phyloP scores from a whole-genome alignment of 1,140 invertebrate species.

The Meloidogyne floridensis region DNA sequence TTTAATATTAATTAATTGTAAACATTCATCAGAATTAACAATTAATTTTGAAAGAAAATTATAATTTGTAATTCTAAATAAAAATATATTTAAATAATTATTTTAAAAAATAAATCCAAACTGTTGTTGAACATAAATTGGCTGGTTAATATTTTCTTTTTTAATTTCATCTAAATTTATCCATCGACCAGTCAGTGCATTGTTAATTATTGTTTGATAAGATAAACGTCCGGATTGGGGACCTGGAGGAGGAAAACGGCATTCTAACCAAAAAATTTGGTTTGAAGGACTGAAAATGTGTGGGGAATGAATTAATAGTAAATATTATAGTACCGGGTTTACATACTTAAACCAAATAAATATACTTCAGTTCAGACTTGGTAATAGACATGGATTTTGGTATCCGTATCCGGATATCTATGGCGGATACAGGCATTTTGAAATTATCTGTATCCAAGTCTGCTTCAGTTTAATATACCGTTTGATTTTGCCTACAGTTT shows the following conservation, averaged over 20 bases:
- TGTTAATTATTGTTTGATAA: constrained; percentile 23
- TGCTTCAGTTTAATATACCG: too few relatives aligned
- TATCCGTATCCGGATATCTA: too few relatives aligned
- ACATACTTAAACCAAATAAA: too few relatives aligned
- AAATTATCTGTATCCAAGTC: too few relatives aligned
- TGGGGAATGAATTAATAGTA: not conserved
- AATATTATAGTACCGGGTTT: too few relatives aligned
- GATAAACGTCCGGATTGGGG: constrained; percentile 23
- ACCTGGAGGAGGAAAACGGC: constrained; percentile 23
- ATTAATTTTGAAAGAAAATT: not conserved
- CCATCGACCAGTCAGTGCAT: constrained; percentile 27
- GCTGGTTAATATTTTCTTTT: not conserved
- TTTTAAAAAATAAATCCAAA: not conserved
- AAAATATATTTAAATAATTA: not conserved
- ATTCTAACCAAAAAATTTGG: constrained; percentile 20
- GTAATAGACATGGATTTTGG: too few relatives aligned
- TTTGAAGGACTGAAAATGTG: constrained; percentile 12
- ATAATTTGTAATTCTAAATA: not conserved
- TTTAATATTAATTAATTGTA: constrained; percentile 1
- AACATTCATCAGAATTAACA: constrained; percentile 9
- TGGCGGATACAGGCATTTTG: too few relatives aligned
- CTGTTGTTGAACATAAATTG: constrained; percentile 20
- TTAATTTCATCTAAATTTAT: not conserved
- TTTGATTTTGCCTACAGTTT: too few relatives aligned
- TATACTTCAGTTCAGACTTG: too few relatives aligned